These are phyloP conservation scores for Lota lota DNA, from an alignment of 2,113 vertebrate genomes.

Conservation along the genomic window DNA sequence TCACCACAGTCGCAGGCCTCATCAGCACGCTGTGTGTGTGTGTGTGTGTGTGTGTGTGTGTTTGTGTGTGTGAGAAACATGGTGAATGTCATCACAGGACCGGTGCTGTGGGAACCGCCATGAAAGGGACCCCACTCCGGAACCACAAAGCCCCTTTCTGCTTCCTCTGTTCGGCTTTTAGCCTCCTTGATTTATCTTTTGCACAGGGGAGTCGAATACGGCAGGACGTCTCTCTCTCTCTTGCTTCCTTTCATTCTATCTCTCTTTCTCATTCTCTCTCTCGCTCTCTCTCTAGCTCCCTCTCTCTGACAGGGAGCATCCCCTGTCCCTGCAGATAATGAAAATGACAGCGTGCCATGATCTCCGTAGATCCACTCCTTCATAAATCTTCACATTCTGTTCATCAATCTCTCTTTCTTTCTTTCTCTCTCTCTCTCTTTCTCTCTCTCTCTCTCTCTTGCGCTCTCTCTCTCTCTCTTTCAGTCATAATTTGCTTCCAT, in stretches of 20 bases:
- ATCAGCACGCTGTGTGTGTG: conserved; percentile 44
- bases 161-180: conserved; percentile 69
- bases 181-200: conserved; percentile 74
- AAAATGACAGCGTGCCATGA: conserved; percentile 27
- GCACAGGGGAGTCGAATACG: conserved; percentile 59
- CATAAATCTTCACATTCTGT: conserved; percentile 1
- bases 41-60: conserved; percentile 44
- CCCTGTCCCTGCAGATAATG: conserved; percentile 34
- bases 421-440: conserved; percentile 17
- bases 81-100: conserved; percentile 66
- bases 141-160: conserved; percentile 77
- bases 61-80: conserved; percentile 55
- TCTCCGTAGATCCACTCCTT: conserved; percentile 19
- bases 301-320: conserved; percentile 14
- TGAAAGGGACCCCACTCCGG: conserved; percentile 75
- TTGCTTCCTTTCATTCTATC: conserved; percentile 18
- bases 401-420: conserved; percentile 5
- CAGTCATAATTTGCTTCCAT: too few relatives aligned
- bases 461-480: too few relatives aligned
- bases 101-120: conserved; percentile 76
- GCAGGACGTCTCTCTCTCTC: conserved; percentile 48
- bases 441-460: conserved; percentile 4
- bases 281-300: conserved; percentile 34
- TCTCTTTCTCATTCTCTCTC: conserved; percentile 35
- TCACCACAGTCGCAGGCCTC: conserved; percentile 76